Base-by-base conservation (phyloP, 1,140 invertebrate species). In the Scaptomyza pallida region DNA sequence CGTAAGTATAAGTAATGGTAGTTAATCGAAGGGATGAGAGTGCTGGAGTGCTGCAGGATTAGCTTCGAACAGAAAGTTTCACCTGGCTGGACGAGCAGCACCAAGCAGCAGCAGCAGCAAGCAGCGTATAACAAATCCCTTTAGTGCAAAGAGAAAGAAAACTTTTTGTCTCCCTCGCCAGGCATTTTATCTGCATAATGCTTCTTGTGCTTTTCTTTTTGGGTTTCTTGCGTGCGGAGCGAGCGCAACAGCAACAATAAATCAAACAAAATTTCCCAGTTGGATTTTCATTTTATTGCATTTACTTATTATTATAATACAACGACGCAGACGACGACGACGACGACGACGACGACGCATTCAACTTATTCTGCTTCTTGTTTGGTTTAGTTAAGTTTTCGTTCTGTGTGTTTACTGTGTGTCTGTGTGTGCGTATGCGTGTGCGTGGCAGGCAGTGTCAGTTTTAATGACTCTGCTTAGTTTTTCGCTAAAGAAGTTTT, bases 261-360 rank as follows among this genome's bases (percentile, higher is more conserved):
- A 86, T 86, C 82, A 86, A 72, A 63, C 57, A 51, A 63, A 81
- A 88, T 86, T 88, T 88, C 75, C 82, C 82, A 78, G 82, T 88
- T 88, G 82, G 82, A 75, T 86, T 88, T 88, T 78, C 82, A 82
- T 88, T 81, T 86, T 86, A 86, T 88, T 86, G 82, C 82, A 88
- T 82, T 88, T 78, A 88, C 82, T 88, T 88, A 85, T 77, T 82
- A 77, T 86, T 56, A 48, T 73, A 50, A 37, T 37, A 62, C 26
- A 70, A 62, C 61, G 15, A 26, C 23, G 37, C 35, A 35, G 15
- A 26, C 23, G 37, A n/a, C n/a, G n/a, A n/a, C n/a, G n/a, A n/a
- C n/a, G n/a, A n/a, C n/a, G n/a, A n/a, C n/a, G n/a, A n/a, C n/a
- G n/a, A n/a, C n/a, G 15, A 26, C 23, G 37, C 35, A 35, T 60